phyloP scores from a whole-genome alignment of 1,140 invertebrate species.

The Ostrea denselamellosa region DNA sequence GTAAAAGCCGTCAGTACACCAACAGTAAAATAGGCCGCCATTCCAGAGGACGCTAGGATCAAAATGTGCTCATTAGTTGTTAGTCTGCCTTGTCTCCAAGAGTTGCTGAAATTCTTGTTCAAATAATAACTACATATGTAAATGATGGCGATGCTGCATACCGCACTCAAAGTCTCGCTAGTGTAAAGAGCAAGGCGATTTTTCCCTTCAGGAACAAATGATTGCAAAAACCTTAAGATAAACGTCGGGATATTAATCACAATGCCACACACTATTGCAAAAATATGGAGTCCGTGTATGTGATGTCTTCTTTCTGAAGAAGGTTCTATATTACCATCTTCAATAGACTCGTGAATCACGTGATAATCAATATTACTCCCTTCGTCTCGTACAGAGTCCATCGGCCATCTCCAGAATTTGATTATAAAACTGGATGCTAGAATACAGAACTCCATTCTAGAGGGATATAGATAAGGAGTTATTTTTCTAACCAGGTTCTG shows the following conservation, averaged over 20 bases:
- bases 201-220: background rate
- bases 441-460: constrained; percentile 4
- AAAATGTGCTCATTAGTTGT: background rate
- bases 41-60: background rate
- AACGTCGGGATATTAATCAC: background rate
- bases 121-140: background rate
- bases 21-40: background rate
- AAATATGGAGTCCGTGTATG: background rate
- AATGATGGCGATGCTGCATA: background rate
- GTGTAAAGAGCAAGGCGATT: background rate
- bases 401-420: background rate
- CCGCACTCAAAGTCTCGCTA: background rate
- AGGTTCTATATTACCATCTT: background rate
- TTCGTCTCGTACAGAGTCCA: background rate
- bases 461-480: background rate
- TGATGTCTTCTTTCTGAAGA: background rate
- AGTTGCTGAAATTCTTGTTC: background rate
- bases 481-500: background rate
- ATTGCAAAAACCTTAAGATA: background rate
- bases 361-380: background rate
- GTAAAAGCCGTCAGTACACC: background rate
- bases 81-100: background rate
- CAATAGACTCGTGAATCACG: background rate
- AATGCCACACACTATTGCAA: background rate
- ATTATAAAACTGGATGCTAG: background rate